Percentiles rank a stretch among this genome's conserved stretches.
These are phyloP conservation scores for Thripadectes ignobilis DNA, from an alignment of 2,797 vertebrate genomes.

Conservation along the genomic window DNA sequence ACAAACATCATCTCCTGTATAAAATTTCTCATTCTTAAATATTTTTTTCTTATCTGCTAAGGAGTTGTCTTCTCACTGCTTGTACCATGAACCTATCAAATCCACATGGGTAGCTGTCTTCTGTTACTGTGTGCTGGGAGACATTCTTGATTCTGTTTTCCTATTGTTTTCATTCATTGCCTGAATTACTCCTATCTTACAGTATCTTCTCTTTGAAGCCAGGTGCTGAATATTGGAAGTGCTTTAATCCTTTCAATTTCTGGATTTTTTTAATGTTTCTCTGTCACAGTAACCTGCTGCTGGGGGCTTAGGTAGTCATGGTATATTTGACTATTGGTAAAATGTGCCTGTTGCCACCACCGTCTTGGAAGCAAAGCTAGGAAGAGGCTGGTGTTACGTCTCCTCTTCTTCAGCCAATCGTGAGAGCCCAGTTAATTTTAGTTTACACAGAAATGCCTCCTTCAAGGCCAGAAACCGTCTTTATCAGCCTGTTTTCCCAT, in stretches of 20 bases:
- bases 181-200: not conserved
- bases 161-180: not conserved
- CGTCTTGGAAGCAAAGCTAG: not conserved
- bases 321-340: not conserved
- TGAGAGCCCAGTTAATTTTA: too few species aligned
- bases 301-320: not conserved
- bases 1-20: not conserved
- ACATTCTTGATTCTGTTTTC: not conserved
- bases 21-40: not conserved
- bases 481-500: too few species aligned
- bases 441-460: too few species aligned
- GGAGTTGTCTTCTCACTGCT: not conserved
- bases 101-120: not conserved
- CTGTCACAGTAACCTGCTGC: not conserved
- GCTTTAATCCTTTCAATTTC: not conserved
- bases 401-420: too few species aligned
- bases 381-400: not conserved
- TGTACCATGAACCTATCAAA: not conserved
- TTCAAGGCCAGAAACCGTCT: too few species aligned
- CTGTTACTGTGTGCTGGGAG: not conserved
- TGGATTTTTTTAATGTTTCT: not conserved
- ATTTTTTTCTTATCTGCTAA: not conserved
- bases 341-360: not conserved
- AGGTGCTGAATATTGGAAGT: not conserved
- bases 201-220: not conserved